phyloP scores from a whole-genome alignment of 2,113 vertebrate genomes.

The Rhineura floridana region DNA sequence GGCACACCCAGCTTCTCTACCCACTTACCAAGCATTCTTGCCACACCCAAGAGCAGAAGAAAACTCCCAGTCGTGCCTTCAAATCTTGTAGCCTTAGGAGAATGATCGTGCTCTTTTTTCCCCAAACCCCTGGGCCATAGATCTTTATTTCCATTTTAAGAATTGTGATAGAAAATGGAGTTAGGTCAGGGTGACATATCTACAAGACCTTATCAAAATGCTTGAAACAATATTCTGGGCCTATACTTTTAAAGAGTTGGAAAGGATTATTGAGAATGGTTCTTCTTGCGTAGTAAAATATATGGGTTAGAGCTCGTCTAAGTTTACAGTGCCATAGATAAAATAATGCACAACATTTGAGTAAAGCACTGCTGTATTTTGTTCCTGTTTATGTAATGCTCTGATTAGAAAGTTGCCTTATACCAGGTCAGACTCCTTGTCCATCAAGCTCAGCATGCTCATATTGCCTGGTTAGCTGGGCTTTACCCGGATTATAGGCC shows the following conservation, averaged over 20 bases:
- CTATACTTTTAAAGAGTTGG: neutral
- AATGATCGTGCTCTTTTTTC: neutral
- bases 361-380: neutral
- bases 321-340: neutral
- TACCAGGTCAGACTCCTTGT: neutral
- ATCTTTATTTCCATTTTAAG: neutral
- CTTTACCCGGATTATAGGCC: too few species aligned
- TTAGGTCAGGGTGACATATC: neutral
- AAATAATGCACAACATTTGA: neutral
- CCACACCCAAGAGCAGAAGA: conserved; percentile 16
- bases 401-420: neutral
- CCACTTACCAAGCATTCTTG: neutral
- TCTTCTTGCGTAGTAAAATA: neutral
- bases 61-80: neutral
- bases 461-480: too few species aligned
- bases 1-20: conserved; percentile 47
- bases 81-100: conserved; percentile 36
- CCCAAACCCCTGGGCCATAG: neutral
- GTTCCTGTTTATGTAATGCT: neutral
- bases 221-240: neutral
- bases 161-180: neutral
- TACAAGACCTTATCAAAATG: fast-evolving
- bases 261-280: neutral
- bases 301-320: fast-evolving
- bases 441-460: neutral